These are phyloP conservation scores for Arctocebus calabarensis DNA, from an alignment of 2,797 vertebrate species.

Conservation along the genomic window DNA sequence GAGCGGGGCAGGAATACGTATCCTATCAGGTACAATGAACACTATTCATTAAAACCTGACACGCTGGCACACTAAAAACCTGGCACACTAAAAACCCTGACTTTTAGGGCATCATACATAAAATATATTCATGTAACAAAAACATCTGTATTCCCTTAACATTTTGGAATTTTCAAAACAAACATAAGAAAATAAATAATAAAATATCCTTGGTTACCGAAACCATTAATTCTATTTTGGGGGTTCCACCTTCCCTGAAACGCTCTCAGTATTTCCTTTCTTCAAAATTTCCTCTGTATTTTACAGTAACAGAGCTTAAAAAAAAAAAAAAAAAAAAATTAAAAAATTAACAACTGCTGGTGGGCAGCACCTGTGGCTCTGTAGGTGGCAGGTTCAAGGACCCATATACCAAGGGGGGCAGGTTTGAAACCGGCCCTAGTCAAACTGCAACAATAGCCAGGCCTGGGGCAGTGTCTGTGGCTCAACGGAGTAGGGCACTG, in stretches of 20 bases:
- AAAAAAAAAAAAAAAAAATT: neutral
- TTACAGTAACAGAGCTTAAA: constrained; percentile 14
- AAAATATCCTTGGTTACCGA: constrained; percentile 2
- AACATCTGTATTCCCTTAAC: neutral
- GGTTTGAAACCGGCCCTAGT: too few relatives aligned
- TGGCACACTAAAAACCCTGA: too few relatives aligned
- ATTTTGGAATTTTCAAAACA: neutral
- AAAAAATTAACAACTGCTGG: too few relatives aligned
- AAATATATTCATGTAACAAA: neutral
- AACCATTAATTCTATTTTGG: constrained; percentile 8
- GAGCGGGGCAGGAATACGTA: neutral
- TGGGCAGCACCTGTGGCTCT: too few relatives aligned
- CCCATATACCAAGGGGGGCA: too few relatives aligned
- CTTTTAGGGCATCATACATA: too few relatives aligned
- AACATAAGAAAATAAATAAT: neutral
- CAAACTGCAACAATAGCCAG: too few relatives aligned
- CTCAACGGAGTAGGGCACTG: too few relatives aligned
- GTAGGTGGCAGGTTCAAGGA: too few relatives aligned
- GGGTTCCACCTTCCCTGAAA: constrained; percentile 5
- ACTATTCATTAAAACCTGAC: too few relatives aligned
- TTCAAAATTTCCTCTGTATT: constrained; percentile 49
- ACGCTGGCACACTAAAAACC: too few relatives aligned
- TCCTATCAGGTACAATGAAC: neutral
- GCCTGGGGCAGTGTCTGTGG: too few relatives aligned
- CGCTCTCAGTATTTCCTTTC: constrained; percentile 21